These are phyloP conservation scores for Podotricha telesiphe DNA, from an alignment of 2,888 invertebrate genomes.

Conservation along the genomic window DNA sequence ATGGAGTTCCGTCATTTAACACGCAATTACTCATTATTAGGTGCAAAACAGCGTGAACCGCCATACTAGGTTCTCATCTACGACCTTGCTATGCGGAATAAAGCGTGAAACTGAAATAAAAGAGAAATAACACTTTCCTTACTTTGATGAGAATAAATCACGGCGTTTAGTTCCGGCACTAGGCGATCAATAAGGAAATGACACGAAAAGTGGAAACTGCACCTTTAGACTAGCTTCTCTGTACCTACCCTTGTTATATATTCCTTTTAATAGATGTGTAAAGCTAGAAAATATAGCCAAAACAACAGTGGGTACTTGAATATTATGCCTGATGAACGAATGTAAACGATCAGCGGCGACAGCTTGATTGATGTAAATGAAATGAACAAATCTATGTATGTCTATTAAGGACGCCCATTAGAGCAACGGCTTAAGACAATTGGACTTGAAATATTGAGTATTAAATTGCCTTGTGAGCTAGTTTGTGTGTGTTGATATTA, in stretches of 20 bases:
- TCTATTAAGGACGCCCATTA: slow-evolving; percentile 53
- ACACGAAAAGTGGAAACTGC: no score
- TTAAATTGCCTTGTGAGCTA: neutral
- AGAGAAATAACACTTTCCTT: no score
- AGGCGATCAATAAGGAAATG: no score
- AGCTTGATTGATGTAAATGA: slow-evolving; percentile 44
- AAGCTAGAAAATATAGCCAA: neutral
- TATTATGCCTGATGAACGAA: slow-evolving; percentile 1
- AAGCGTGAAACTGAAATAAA: no score
- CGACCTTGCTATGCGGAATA: neutral
- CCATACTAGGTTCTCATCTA: no score
- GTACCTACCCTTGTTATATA: no score
- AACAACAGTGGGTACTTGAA: neutral
- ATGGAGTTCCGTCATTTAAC: neutral
- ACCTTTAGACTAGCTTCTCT: no score
- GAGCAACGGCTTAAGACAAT: slow-evolving; percentile 19
- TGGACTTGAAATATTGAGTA: neutral
- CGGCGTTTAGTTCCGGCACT: no score
- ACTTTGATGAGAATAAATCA: no score
- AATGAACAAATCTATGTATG: slow-evolving; percentile 53
- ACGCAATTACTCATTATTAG: neutral
- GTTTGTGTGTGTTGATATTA: neutral
- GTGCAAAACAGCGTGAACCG: no score
- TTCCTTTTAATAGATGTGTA: no score
- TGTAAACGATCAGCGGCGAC: slow-evolving; percentile 26